phyloP scores from a whole-genome alignment of 2,113 vertebrate genomes.

The Microcebus ravelobensis region DNA sequence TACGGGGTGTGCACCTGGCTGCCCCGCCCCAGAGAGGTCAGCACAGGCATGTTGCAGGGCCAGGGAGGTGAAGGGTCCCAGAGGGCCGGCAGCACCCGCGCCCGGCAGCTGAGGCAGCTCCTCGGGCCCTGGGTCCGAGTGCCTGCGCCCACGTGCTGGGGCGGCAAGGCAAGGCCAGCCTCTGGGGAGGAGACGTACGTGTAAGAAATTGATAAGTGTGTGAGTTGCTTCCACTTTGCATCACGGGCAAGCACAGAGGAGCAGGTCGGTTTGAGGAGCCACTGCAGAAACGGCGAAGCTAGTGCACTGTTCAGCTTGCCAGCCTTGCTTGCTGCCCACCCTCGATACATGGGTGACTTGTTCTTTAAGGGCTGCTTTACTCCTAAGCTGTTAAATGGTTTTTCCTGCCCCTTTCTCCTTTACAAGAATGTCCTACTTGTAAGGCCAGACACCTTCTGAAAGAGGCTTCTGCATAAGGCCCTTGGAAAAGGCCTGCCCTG shows the following conservation, averaged over 20 bases:
- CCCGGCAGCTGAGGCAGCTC: too few relatives aligned
- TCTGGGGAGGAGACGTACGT: background rate
- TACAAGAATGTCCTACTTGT: background rate
- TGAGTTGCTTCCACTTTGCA: background rate
- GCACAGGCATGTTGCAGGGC: background rate
- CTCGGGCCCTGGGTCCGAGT: background rate
- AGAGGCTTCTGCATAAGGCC: background rate
- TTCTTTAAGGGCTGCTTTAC: background rate
- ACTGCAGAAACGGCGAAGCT: background rate
- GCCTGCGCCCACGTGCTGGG: background rate
- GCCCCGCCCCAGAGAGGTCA: background rate
- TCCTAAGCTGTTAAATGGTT: background rate
- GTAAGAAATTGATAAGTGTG: background rate
- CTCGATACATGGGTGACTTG: background rate
- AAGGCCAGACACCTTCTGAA: background rate
- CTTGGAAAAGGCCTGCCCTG: background rate
- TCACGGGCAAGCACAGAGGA: background rate
- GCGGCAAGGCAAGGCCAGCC: background rate
- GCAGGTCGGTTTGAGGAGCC: background rate
- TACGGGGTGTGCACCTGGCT: too few relatives aligned
- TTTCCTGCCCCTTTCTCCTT: background rate
- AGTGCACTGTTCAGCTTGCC: background rate
- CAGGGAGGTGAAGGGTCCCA: background rate
- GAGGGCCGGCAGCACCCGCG: background rate
- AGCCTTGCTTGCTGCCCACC: background rate